Conservation (phyloP, 2,797 vertebrate genomes). For the Netta rufina region DNA sequence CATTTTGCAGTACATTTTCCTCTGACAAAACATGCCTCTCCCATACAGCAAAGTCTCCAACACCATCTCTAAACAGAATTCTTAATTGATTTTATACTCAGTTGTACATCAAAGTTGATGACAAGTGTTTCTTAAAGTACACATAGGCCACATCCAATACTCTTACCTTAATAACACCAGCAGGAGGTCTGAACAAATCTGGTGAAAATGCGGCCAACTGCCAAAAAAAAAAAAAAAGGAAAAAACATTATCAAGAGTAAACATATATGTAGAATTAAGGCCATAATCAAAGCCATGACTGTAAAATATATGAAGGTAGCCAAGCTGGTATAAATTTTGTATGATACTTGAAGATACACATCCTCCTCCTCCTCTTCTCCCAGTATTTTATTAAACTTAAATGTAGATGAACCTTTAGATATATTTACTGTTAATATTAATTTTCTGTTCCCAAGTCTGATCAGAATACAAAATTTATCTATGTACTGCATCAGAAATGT, state of each 20-base stretch:
- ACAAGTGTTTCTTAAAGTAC: background rate
- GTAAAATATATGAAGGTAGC: background rate
- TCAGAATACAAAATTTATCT: background rate
- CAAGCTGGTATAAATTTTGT: background rate
- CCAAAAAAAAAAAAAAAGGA: background rate
- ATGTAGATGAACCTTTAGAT: background rate
- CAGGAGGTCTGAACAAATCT: background rate
- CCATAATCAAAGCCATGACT: background rate
- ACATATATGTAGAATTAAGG: background rate
- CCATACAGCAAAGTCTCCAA: background rate
- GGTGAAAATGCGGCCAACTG: background rate
- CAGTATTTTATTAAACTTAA: background rate
- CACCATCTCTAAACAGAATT: background rate
- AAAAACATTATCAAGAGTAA: background rate
- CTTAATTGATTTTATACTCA: background rate
- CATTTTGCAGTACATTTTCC: background rate
- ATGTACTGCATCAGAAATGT: constrained; percentile 5
- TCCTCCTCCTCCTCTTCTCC: background rate
- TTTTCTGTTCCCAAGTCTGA: background rate
- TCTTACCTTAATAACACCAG: constrained; percentile 63
- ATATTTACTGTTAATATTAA: background rate
- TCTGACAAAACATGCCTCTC: background rate
- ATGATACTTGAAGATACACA: background rate
- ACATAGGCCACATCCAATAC: background rate
- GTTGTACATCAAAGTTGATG: background rate